Conservation (phyloP, 2,113 vertebrate genomes). For the Malaclemys terrapin region DNA sequence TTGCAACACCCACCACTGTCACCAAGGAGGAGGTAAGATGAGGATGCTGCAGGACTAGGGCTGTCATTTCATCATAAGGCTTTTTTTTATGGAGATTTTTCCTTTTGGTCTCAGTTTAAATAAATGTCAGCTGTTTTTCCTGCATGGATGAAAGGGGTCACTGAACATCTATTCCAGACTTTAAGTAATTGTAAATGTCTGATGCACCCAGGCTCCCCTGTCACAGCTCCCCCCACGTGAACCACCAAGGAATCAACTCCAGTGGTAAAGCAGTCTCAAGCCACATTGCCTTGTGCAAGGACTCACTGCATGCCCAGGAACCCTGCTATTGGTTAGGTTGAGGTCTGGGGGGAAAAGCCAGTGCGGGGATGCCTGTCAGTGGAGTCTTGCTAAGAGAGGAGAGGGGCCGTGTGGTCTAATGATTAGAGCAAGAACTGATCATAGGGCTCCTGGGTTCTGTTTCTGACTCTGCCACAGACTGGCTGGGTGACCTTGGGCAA, state of each 20-base stretch:
- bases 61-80: constrained; percentile 69
- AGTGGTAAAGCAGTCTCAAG: background rate
- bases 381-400: background rate
- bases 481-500: no score
- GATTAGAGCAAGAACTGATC: background rate
- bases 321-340: background rate
- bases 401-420: no score
- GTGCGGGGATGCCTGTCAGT: background rate
- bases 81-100: background rate
- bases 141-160: background rate
- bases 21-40: constrained; percentile 68
- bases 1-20: constrained; percentile 47
- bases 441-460: background rate
- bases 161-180: background rate
- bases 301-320: background rate
- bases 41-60: constrained; percentile 59
- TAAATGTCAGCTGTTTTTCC: constrained; percentile 57
- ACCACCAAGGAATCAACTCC: no score
- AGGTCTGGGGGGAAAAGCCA: background rate
- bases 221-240: no score
- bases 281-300: background rate
- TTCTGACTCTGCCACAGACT: background rate
- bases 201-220: constrained; percentile 44
- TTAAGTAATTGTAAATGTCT: background rate
- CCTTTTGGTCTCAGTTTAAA: constrained; percentile 17